These are phyloP conservation scores for Procapra przewalskii DNA, from an alignment of 2,113 vertebrate genomes.

Conservation along the genomic window DNA sequence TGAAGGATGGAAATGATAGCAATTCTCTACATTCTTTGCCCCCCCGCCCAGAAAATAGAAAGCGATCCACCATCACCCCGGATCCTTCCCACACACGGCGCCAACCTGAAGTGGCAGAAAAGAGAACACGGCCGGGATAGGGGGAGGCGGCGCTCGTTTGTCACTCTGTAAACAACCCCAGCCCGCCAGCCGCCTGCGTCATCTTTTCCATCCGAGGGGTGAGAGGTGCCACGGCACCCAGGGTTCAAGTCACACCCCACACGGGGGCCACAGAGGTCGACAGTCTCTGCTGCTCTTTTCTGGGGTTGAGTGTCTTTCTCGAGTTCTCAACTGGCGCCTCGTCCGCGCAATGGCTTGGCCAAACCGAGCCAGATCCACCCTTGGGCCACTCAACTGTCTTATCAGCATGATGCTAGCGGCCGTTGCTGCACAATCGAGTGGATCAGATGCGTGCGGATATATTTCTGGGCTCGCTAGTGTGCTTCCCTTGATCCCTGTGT, in stretches of 20 bases:
- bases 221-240: no score
- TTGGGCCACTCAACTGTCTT: background rate
- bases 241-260: background rate
- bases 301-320: background rate
- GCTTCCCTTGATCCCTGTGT: background rate
- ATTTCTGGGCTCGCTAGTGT: background rate
- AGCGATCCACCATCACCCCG: rapidly evolving
- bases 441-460: rapidly evolving
- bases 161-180: background rate
- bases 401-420: background rate
- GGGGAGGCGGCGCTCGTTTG: background rate
- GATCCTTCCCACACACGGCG: background rate
- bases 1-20: background rate
- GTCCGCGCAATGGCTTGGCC: rapidly evolving
- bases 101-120: background rate
- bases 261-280: rapidly evolving
- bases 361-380: rapidly evolving
- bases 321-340: background rate
- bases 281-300: rapidly evolving
- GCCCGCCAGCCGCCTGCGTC: rapidly evolving
- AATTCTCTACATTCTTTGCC: background rate
- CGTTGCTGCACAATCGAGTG: rapidly evolving
- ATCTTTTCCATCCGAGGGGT: background rate
- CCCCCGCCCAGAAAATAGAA: rapidly evolving
- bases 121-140: rapidly evolving